Conservation (phyloP, 2,113 vertebrate genomes). For the Hipposideros armiger region DNA sequence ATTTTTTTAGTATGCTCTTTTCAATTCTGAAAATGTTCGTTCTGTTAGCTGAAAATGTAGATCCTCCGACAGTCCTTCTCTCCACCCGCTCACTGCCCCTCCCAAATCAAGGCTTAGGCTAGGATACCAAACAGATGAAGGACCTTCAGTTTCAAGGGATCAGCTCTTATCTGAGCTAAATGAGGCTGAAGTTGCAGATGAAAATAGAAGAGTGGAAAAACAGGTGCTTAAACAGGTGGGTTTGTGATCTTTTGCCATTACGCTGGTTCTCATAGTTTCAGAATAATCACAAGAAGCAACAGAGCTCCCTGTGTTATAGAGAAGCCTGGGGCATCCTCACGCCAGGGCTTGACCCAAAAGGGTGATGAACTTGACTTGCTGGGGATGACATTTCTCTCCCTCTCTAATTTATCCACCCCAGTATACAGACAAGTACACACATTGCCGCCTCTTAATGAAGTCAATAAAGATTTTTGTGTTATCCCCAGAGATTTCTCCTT, state of each 20-base stretch:
- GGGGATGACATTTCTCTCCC: conserved; percentile 63
- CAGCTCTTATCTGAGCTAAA: conserved; percentile 68
- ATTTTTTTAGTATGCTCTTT: conserved; percentile 8
- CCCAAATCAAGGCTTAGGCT: conserved; percentile 1
- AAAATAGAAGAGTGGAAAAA: conserved; percentile 29
- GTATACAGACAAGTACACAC: neutral
- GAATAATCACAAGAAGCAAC: conserved; percentile 52
- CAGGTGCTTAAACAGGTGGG: conserved; percentile 72
- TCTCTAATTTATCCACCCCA: neutral
- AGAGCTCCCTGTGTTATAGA: conserved; percentile 65
- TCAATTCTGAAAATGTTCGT: conserved; percentile 11
- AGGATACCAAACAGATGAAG: conserved; percentile 24
- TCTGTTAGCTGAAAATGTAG: neutral
- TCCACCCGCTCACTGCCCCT: neutral
- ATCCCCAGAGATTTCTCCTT: neutral
- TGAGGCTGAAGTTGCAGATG: conserved; percentile 51
- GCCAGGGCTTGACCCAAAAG: neutral
- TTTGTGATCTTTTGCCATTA: conserved; percentile 66
- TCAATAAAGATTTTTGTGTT: neutral
- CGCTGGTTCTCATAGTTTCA: conserved; percentile 44
- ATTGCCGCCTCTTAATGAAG: neutral
- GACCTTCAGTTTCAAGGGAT: conserved; percentile 48
- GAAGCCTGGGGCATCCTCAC: conserved; percentile 28
- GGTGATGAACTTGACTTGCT: conserved; percentile 76
- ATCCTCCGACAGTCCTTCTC: neutral